A percentile compares a stretch with the other conserved stretches of the same genome.
phyloP scores from a whole-genome alignment of 2,797 vertebrate species.

The Peromyscus eremicus region DNA sequence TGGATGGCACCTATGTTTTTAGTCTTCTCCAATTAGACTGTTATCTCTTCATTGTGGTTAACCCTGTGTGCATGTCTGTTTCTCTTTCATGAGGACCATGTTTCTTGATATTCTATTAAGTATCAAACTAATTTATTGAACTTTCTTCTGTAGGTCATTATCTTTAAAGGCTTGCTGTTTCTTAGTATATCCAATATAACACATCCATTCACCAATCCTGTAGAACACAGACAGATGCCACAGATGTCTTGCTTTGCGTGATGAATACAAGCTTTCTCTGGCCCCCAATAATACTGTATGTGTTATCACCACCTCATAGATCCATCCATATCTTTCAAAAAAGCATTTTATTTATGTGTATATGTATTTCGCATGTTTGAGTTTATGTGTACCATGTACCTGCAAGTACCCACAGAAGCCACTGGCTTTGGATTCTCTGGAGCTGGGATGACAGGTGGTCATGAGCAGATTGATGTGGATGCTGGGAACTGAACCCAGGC shows the following conservation, averaged over 20 bases:
- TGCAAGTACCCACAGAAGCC: not conserved
- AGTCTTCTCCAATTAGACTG: not conserved
- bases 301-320: not conserved
- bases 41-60: not conserved
- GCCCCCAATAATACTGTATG: not conserved
- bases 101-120: not conserved
- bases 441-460: not conserved
- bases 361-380: not conserved
- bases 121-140: not conserved
- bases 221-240: not conserved
- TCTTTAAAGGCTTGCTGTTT: not conserved
- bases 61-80: not conserved
- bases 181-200: not conserved
- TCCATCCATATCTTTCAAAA: not conserved
- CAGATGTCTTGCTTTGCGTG: not conserved
- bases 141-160: not conserved
- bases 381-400: not conserved
- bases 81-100: not conserved
- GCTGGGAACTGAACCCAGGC: not conserved
- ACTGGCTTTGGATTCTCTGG: not conserved
- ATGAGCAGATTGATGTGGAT: not conserved
- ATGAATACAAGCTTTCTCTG: not conserved
- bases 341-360: not conserved
- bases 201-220: not conserved
- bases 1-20: not conserved